Base-by-base conservation (phyloP, 2,888 invertebrate species). In the Psylliodes chrysocephalus region DNA sequence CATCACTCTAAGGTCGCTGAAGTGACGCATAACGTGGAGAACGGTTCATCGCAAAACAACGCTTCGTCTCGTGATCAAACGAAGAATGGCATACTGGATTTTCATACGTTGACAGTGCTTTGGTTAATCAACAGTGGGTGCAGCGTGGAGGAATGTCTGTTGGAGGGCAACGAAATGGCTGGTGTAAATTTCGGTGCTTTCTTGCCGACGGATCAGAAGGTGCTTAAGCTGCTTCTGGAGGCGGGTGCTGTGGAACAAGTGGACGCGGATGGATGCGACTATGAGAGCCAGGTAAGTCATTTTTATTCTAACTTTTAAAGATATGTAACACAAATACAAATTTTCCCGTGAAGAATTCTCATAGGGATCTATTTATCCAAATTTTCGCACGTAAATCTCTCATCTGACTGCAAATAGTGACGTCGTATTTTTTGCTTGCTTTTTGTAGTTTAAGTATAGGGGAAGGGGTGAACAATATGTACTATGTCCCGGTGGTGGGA, bases 91-190 rank as follows among this genome's bases (percentile, higher is more conserved):
- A 53, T 59, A 7, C 68, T 88, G 15, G 90, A 90, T 66, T 83
- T 86, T 0, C 90, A 91, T 76, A 90, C 91, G 0, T 82, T 93
- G 55, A 88, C 90, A 7, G 86, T 90, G 10, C 84, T 94, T 28
- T 94, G 93, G 93, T 85, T 94, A 71, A 82, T 93, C 52, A 87
- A 88, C 66, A 90, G 90, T 28, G 90, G 91, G 0, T 85, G 88
- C 70, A 85, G 86, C 63, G 86, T 89, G 1, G 89, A 89, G 67
- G 84, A 86, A 0, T 88, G 88, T 10, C 76, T 89, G 19, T 66
- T 83, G 67, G 83, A 82, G 62, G 82, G 82, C 2, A 81, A 81
- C 66, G 82, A 81, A 60, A 81, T 81, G 77, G 79, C 81, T 0
- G 81, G 82, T 1, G 79, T 86, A 4, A 81, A 82, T 75, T 85